Conservation (phyloP, 2,888 invertebrate genomes). For the Cosmia pyralina region DNA sequence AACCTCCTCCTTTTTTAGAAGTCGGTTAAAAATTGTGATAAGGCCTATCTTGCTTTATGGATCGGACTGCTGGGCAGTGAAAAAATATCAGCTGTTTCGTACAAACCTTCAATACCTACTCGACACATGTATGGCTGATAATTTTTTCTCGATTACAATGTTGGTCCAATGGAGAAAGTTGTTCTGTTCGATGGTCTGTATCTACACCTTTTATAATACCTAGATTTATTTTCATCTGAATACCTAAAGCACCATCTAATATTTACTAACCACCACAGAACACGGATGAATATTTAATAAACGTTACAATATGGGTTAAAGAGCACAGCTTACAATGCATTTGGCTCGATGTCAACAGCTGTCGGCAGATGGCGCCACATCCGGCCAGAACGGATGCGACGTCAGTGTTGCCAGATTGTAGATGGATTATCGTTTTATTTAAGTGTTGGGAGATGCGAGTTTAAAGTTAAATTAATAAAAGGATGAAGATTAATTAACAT, state of each 20-base stretch:
- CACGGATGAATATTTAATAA: constrained; percentile 51
- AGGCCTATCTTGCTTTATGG: too few species aligned
- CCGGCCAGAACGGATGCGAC: constrained; percentile 55
- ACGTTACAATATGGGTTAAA: constrained; percentile 12
- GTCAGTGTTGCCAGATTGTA: constrained; percentile 49
- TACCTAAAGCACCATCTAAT: background rate
- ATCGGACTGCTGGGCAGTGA: too few species aligned
- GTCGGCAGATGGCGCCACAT: constrained; percentile 62
- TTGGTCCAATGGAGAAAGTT: too few species aligned
- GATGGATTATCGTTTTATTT: constrained; percentile 50
- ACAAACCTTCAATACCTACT: too few species aligned
- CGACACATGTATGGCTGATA: too few species aligned
- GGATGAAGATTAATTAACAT: background rate
- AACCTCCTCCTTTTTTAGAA: too few species aligned
- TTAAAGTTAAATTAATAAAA: background rate
- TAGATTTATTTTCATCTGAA: constrained; percentile 7
- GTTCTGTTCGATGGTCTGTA: too few species aligned
- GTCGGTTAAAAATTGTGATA: too few species aligned
- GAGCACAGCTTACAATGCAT: constrained; percentile 50
- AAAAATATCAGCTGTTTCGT: too few species aligned
- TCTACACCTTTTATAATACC: too few species aligned
- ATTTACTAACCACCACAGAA: constrained; percentile 7
- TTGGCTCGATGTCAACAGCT: constrained; percentile 65
- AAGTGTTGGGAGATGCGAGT: constrained; percentile 14
- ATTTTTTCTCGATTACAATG: too few species aligned